Base-by-base conservation (phyloP, 2,888 invertebrate genomes). In the Pollenia angustigena region DNA sequence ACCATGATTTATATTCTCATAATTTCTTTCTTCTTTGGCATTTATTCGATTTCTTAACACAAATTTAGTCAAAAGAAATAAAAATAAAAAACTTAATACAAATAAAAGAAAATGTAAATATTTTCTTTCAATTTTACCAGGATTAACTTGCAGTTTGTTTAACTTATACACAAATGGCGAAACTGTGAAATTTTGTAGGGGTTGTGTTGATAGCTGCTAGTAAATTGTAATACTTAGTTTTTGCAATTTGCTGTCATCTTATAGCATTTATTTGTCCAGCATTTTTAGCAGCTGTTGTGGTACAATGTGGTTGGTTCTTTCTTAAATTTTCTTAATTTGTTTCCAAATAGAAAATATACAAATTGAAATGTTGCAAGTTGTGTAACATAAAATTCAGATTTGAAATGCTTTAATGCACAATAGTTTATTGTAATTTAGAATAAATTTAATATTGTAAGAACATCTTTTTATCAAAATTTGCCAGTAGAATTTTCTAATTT, bases 1-100 rank as follows among this genome's bases (percentile, higher is more conserved):
- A 23, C 52, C 42, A 76, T 74, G 75, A 64, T 52, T 64, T 76
- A 76, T 76, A 10, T 14, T 40, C 12, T 62, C n/a, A n/a, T 10
- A 11, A 10, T 50, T 75, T 42, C 2, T 6, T 16, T 1, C 9
- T 42, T 32, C 32, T 32, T 32, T 32, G 32, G 18, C 18, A 64
- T 32, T 44, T 4, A 12, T 76, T 9, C 10, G 52, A 23, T 44
- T 50, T 16, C 18, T 32, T 46, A 14, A n/a, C 9, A 23, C 23
- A 64, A 54, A 54, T 32, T 18, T 4, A 14, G 40, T 42, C 62
- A 50, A 1, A 75, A 32, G 1, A 11, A 40, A 7, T 7, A 9
- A 9, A 32, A 58, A 7, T 10, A 42, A 18, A 12, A 18, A 52
- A 32, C 32, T 32, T 32, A 32, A 32, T 23, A 54, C 0, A 44